These are phyloP conservation scores for Danionella dracula DNA, from an alignment of 2,797 vertebrate species.

Conservation along the genomic window DNA sequence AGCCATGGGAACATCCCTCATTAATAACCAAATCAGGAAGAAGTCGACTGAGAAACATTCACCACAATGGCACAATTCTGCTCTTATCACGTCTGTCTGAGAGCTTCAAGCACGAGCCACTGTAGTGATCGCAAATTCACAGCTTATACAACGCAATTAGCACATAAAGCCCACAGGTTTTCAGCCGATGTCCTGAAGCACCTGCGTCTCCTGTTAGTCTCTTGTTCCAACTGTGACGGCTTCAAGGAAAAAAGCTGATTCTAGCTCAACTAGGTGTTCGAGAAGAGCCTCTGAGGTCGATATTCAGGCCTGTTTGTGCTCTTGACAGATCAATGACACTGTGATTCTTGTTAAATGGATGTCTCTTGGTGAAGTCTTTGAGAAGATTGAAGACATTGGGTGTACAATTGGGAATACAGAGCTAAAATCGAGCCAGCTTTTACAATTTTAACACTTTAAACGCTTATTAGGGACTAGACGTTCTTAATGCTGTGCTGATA, in stretches of 20 bases:
- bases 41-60: background rate
- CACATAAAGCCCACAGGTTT: conserved; percentile 10
- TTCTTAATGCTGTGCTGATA: too few relatives aligned
- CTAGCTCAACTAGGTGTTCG: background rate
- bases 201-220: conserved; percentile 1
- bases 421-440: too few relatives aligned
- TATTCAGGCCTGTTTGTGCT: background rate
- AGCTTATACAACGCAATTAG: conserved; percentile 23
- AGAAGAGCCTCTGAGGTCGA: background rate
- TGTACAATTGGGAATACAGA: background rate
- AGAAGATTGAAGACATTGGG: background rate
- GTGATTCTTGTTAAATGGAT: conserved; percentile 12
- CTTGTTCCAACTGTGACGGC: background rate
- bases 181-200: background rate
- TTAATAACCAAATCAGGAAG: background rate
- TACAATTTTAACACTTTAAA: too few relatives aligned
- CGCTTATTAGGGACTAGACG: too few relatives aligned
- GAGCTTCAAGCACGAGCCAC: conserved; percentile 14
- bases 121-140: conserved; percentile 22
- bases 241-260: background rate
- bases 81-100: background rate
- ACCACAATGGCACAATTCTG: background rate
- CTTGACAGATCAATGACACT: conserved; percentile 5
- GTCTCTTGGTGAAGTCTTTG: background rate
- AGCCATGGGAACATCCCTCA: background rate